Base-by-base conservation (phyloP, 2,113 vertebrate species). In the Rissa tridactyla region DNA sequence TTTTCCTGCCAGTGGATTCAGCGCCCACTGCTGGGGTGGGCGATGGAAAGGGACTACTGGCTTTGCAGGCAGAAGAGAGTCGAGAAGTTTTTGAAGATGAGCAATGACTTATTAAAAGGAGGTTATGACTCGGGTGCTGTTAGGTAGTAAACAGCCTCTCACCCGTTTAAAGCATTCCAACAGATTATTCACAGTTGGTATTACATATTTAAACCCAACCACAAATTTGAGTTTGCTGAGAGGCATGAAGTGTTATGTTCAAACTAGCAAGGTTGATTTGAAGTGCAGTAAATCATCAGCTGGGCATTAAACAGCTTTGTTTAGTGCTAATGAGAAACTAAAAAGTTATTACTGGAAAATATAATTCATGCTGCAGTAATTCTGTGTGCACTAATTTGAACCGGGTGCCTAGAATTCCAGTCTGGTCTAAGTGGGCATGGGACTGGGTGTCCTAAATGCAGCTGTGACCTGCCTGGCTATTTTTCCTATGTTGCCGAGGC, bases 321-420 rank as follows among this genome's bases (percentile, higher is more conserved):
- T 83, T 88, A 54, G 88, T 55, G 84, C 64, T 90, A 95, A 94
- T 25, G 26, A 90, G 61, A 91, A 84, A 72, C 17, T 66, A 52
- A 54, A 58, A 91, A 80, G 20, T 85, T 90, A 93, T 73, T 54
- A 42, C 71, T 73, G 93, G 96, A 95, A 95, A 96, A 96, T 87
- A 55, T 58, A 87, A 73, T 86, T 95, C 93, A 95, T 18, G 32
- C 82, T 83, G 60, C 60, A 88, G 75, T 66, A 66, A 82, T 57
- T 85, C 77, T 55, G 38, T 25, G 60, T 40, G n/a, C 42, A 55
- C 68, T 55, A 6, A 58, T 83, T 86, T 42, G 57, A 92, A 58
- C 61, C 5, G 26, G 34, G 32, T 77, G 79, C 78, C 51, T 83
- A 34, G 55, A 77, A 88, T 90, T 58, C 68, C 82, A 72, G 78